phyloP scores from a whole-genome alignment of 1,140 invertebrate species.

The Heliconius melpomene region DNA sequence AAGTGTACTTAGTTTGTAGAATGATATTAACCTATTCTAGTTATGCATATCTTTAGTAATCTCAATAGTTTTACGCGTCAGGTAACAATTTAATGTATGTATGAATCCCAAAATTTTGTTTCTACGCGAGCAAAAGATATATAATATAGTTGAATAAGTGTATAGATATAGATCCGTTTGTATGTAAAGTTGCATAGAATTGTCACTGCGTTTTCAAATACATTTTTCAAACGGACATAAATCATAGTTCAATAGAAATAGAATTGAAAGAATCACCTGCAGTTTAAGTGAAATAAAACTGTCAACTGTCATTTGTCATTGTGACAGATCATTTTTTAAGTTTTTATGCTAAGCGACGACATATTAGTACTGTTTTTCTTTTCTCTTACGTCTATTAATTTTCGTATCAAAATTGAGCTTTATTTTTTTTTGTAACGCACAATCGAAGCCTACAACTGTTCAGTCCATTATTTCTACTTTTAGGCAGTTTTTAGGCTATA shows the following conservation, averaged over 20 bases:
- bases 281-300: constrained; percentile 5
- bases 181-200: background rate
- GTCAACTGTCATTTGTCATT: background rate
- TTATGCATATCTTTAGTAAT: constrained; percentile 76
- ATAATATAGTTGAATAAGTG: constrained; percentile 32
- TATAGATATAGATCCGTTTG: constrained; percentile 32
- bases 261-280: background rate
- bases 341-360: background rate
- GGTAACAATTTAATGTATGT: constrained; percentile 19
- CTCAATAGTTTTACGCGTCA: constrained; percentile 23
- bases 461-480: constrained; percentile 23
- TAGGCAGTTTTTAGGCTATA: constrained; percentile 52
- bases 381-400: background rate
- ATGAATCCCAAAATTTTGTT: constrained; percentile 14
- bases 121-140: constrained; percentile 28
- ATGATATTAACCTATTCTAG: constrained; percentile 75
- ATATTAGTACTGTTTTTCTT: background rate
- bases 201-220: background rate
- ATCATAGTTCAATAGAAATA: background rate
- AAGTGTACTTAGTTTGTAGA: constrained; percentile 80
- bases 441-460: constrained; percentile 23
- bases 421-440: constrained; percentile 24
- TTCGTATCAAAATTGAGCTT: background rate
- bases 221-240: background rate
- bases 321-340: constrained; percentile 5